Base-by-base conservation (phyloP, 2,113 vertebrate genomes). In the Pycnonotus jocosus region DNA sequence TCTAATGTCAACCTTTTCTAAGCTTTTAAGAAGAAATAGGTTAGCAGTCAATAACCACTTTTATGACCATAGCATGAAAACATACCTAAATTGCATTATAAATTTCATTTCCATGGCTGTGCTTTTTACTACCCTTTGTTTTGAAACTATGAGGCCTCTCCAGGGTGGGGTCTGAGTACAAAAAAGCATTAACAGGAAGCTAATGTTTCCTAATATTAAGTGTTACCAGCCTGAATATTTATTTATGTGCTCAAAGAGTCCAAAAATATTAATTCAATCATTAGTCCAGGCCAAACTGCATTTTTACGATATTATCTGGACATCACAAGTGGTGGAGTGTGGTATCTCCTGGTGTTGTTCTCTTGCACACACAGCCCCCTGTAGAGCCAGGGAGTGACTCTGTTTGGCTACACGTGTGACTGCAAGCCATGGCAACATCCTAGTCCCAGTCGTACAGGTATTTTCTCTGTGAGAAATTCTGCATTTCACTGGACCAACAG, bases 41-140 rank as follows among this genome's bases (percentile, higher is more conserved):
- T 83, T 92, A 96, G 87, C 70, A 94, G 62, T 30, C 95, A 95
- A 72, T 8, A 96, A 95, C 86, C 92, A 84, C 91, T 96, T 97
- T 91, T 87, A 93, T 70, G 90, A 91, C 78, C 83, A 79, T 62
- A 90, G 83, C 90, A 91, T 65, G 91, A 95, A 97, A 86, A 95
- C 31, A 76, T 44, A 61, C 69, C 37, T 86, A 92, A 84, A 48
- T 31, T 74, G 89, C 6, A 1, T 74, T 40, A 88, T 79, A 93
- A 85, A 93, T 57, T 82, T 94, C 31, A 85, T 80, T 95, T 93
- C 83, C 61, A 80, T 10, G 88, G 65, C 25, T 80, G 65, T 72
- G 35, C 40, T 88, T 97, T 92, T 88, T 86, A 72, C 50, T 91
- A 45, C 27, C 47, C 65, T 95, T 86, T 93, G 72, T 89, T 95